A percentile compares a stretch with the other conserved stretches of the same genome.
phyloP scores from a whole-genome alignment of 2,113 vertebrate species.

The Hystrix cristata region DNA sequence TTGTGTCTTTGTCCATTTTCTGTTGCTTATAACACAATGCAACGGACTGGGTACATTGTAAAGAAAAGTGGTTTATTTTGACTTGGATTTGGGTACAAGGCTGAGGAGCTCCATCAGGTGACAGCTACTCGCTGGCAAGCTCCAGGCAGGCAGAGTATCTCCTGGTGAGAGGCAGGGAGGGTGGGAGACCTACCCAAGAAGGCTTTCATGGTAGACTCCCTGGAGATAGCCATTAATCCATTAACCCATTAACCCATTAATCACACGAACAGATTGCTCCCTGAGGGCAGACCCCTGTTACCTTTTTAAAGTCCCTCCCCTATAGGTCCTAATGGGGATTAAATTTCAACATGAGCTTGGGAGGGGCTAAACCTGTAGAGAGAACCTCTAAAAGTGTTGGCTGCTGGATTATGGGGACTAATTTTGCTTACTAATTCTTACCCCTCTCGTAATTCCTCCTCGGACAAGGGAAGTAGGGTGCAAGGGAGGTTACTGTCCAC shows the following conservation, averaged over 20 bases:
- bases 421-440: not conserved
- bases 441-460: not conserved
- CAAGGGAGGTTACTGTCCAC: not conserved
- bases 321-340: not conserved
- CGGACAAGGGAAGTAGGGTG: not conserved
- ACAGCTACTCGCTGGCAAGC: not conserved
- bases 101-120: not conserved
- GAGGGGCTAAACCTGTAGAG: not conserved
- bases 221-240: not conserved
- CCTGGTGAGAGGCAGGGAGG: not conserved
- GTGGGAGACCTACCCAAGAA: not conserved
- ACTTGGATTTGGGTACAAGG: not conserved
- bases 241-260: not conserved
- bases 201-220: not conserved
- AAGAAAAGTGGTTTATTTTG: not conserved
- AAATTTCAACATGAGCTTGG: not conserved
- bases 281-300: not conserved
- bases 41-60: not conserved
- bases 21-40: not conserved
- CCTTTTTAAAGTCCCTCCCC: not conserved
- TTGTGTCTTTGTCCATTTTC: not conserved
- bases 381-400: not conserved
- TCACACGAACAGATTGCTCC: not conserved
- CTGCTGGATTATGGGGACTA: not conserved
- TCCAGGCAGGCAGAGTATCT: too few species aligned